Conservation (phyloP, 2,113 vertebrate genomes). For the Onychorhynchus coronatus region DNA sequence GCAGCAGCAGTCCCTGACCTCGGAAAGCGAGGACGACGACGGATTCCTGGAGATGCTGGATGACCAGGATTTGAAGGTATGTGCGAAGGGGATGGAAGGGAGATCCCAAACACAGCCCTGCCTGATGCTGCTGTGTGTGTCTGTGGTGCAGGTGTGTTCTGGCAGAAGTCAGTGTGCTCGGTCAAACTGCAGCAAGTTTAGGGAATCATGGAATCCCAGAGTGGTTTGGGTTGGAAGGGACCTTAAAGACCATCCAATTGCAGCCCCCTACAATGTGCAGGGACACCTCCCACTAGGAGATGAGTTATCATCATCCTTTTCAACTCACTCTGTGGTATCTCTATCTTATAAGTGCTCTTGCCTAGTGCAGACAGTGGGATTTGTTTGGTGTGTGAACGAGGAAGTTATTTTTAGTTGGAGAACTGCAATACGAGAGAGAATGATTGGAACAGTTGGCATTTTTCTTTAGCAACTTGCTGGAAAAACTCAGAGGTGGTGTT, state of each 20-base stretch:
- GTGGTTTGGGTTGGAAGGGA: not conserved
- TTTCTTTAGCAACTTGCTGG: not conserved
- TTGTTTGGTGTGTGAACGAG: not conserved
- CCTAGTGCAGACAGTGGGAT: not conserved
- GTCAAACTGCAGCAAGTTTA: rapidly evolving
- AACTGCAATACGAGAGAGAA: not conserved
- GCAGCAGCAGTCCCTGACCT: conserved; percentile 71
- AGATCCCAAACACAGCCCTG: too few species aligned
- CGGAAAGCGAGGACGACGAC: conserved; percentile 80
- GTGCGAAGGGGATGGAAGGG: rapidly evolving
- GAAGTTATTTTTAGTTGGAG: not conserved
- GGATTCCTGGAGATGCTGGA: conserved; percentile 90
- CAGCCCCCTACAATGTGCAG: not conserved
- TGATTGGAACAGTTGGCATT: not conserved
- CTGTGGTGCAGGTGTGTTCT: rapidly evolving
- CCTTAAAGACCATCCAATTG: not conserved
- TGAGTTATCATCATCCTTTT: not conserved
- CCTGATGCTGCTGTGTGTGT: rapidly evolving
- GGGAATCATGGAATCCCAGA: not conserved
- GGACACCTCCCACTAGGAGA: not conserved
- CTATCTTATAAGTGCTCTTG: rapidly evolving
- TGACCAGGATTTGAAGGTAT: conserved; percentile 76
- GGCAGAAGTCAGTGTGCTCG: not conserved
- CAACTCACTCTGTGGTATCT: not conserved
- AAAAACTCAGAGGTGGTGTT: not conserved